Evolutionary conservation across 2,888 invertebrate species (phyloP).

Genomic region (Ormia ochracea): DNA sequence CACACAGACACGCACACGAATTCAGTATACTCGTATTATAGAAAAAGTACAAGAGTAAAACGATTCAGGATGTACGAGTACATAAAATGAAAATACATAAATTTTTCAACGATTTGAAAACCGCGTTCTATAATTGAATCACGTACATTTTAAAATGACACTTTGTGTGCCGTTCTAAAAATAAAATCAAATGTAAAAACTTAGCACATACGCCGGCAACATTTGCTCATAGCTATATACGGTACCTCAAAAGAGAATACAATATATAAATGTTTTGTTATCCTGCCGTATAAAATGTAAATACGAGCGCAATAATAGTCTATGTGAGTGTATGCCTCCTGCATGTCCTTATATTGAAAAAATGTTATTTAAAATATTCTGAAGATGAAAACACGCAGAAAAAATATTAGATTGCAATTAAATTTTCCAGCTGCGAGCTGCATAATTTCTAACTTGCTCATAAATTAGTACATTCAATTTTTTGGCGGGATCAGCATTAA

Average conservation of each 20-base stretch:
- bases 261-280: constrained; percentile 22
- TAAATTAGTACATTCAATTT: too few relatives aligned
- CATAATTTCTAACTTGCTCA: too few relatives aligned
- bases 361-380: constrained; percentile 45
- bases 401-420: too few relatives aligned
- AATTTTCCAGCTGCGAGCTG: too few relatives aligned
- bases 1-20: not conserved
- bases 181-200: constrained; percentile 22
- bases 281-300: constrained; percentile 1
- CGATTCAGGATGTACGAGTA: constrained; percentile 50
- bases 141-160: constrained; percentile 71
- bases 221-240: constrained; percentile 33
- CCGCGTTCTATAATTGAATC: constrained; percentile 77
- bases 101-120: constrained; percentile 75
- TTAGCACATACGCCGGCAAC: constrained; percentile 23
- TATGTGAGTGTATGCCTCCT: not conserved
- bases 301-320: not conserved
- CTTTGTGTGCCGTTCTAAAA: constrained; percentile 65
- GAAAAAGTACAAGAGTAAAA: constrained; percentile 66
- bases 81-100: constrained; percentile 70
- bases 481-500: too few relatives aligned
- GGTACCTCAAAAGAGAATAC: constrained; percentile 27
- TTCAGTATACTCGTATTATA: not conserved
- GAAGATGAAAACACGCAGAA: not conserved
- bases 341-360: constrained; percentile 42